Evolutionary conservation across 2,888 invertebrate species (phyloP).

Genomic region (Ectemnius cavifrons): DNA sequence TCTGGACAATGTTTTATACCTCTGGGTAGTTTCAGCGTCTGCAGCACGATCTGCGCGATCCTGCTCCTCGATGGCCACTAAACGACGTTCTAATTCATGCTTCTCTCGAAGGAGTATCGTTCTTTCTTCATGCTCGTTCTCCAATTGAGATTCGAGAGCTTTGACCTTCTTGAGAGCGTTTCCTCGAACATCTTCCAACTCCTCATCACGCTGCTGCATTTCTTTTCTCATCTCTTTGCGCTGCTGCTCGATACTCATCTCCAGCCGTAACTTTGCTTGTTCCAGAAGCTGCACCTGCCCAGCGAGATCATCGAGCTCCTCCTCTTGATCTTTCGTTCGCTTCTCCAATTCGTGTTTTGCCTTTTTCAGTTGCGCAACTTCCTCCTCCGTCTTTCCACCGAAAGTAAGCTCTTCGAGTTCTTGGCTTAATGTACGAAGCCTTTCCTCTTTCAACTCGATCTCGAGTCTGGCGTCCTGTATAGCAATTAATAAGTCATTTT

Average conservation of each 20-base stretch:
- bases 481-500: not conserved
- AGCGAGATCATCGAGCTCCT: slow-evolving; percentile 96
- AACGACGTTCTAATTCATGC: slow-evolving; percentile 92
- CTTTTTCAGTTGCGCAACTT: slow-evolving; percentile 89
- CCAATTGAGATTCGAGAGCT: slow-evolving; percentile 93
- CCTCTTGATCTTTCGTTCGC: slow-evolving; percentile 92
- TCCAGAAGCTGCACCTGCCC: slow-evolving; percentile 93
- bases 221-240: slow-evolving; percentile 94
- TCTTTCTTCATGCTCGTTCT: slow-evolving; percentile 95
- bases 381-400: slow-evolving; percentile 90
- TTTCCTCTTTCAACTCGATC: slow-evolving; percentile 93
- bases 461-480: slow-evolving; percentile 90
- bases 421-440: slow-evolving; percentile 86
- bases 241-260: slow-evolving; percentile 95
- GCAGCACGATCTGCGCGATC: slow-evolving; percentile 86
- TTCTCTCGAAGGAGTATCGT: slow-evolving; percentile 92
- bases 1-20: slow-evolving; percentile 50
- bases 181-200: slow-evolving; percentile 94
- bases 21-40: slow-evolving; percentile 80
- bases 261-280: slow-evolving; percentile 94
- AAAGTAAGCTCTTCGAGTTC: slow-evolving; percentile 93
- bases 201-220: slow-evolving; percentile 93
- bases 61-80: slow-evolving; percentile 88
- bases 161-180: slow-evolving; percentile 95
- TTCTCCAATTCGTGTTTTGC: slow-evolving; percentile 93